A percentile compares a stretch with the other conserved stretches of the same genome.
Evolutionary conservation across 35 echinoderm and acorn worm genomes (phyloP).

Genomic region (Heliocidaris erythrogramma): DNA sequence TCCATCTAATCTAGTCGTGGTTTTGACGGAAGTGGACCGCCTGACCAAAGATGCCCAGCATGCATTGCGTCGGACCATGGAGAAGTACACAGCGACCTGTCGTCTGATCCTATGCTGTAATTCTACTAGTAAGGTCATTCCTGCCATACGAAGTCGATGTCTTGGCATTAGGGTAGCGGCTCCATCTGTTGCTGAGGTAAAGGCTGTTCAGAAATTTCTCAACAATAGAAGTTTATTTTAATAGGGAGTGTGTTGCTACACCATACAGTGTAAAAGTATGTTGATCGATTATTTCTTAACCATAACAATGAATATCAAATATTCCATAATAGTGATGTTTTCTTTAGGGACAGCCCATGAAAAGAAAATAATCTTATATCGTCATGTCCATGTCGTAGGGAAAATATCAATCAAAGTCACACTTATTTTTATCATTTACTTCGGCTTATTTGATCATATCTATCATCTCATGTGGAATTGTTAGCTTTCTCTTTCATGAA

Average conservation of each 20-base stretch:
- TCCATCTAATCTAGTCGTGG: slow-evolving; percentile 67
- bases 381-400: background rate
- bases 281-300: background rate
- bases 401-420: background rate
- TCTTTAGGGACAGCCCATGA: background rate
- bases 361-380: background rate
- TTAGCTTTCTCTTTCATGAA: no score
- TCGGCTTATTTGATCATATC: no score
- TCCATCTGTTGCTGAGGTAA: slow-evolving; percentile 81
- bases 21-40: slow-evolving; percentile 94
- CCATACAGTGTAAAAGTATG: no score
- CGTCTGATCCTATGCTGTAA: slow-evolving; percentile 94
- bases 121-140: slow-evolving; percentile 99
- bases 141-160: slow-evolving; percentile 92
- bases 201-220: background rate
- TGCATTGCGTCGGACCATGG: slow-evolving; percentile 94
- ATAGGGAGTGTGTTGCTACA: no score
- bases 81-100: slow-evolving; percentile 94
- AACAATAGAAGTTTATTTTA: background rate
- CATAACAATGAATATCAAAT: background rate
- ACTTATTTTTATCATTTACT: no score
- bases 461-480: no score
- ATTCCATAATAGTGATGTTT: background rate
- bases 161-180: slow-evolving; percentile 89
- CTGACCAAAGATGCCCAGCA: slow-evolving; percentile 98